phyloP scores from a whole-genome alignment of 2,113 vertebrate genomes.

The Canis aureus region DNA sequence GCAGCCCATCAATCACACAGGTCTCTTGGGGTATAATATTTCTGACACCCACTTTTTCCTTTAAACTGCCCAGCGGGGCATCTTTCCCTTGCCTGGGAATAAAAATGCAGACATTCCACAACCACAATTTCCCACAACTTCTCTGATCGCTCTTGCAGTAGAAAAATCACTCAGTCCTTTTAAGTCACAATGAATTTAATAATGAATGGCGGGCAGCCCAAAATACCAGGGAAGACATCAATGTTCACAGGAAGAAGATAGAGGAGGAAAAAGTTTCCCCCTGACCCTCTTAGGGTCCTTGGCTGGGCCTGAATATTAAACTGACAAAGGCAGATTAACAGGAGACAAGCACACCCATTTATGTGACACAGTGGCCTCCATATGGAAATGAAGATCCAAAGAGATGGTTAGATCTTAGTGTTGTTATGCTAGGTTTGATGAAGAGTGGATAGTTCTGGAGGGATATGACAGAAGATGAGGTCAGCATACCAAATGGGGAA shows the following conservation, averaged over 20 bases:
- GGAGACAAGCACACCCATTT: neutral
- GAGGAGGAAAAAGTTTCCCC: neutral
- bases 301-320: neutral
- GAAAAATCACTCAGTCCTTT: neutral
- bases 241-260: neutral
- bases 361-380: neutral
- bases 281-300: neutral
- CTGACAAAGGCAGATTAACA: neutral
- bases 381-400: neutral
- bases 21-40: neutral
- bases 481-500: neutral
- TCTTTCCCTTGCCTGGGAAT: neutral
- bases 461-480: neutral
- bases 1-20: neutral
- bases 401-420: neutral
- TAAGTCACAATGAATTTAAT: neutral
- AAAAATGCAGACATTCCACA: neutral
- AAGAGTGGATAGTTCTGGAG: neutral
- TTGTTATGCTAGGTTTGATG: too few relatives aligned
- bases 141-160: neutral
- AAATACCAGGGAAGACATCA: neutral
- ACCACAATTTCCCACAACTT: neutral
- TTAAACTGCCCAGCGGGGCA: neutral
- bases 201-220: neutral
- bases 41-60: constrained; percentile 32